Conservation (phyloP, 2,888 invertebrate genomes). For the Ligdia adustata region DNA sequence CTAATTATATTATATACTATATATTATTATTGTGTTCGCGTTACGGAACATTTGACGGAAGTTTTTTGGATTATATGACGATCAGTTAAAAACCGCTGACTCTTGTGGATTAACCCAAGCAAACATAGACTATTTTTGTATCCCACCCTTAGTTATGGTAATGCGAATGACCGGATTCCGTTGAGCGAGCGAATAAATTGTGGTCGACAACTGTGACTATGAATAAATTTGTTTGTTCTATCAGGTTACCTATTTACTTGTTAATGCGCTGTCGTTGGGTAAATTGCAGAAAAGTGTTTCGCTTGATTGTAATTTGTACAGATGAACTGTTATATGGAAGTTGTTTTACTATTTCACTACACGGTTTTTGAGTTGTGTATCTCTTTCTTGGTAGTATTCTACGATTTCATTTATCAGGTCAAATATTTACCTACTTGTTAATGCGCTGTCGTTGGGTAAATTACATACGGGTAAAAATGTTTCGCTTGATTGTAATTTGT, state of each 20-base stretch:
- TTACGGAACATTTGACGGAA: too few species aligned
- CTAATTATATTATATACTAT: too few species aligned
- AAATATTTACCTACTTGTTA: conserved; percentile 15
- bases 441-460: conserved; percentile 4
- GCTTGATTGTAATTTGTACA: too few species aligned
- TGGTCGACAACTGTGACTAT: conserved; percentile 44
- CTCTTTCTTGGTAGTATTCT: too few species aligned
- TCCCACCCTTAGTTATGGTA: conserved; percentile 41
- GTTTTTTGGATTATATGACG: too few species aligned
- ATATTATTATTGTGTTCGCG: too few species aligned
- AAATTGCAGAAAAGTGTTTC: background rate
- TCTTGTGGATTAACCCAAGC: background rate
- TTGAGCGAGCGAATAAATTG: conserved; percentile 35
- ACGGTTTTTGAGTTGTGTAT: too few species aligned
- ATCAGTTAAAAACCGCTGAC: background rate
- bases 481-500: too few species aligned
- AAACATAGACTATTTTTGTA: conserved; percentile 43
- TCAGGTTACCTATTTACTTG: conserved; percentile 22
- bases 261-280: background rate
- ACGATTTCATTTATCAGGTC: conserved; percentile 17
- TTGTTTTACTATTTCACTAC: too few species aligned
- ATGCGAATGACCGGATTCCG: conserved; percentile 48
- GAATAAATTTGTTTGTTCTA: conserved; percentile 44
- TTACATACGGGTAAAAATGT: background rate
- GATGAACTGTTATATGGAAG: too few species aligned